phyloP scores from a whole-genome alignment of 2,888 invertebrate genomes.

The Tethea ocularis region DNA sequence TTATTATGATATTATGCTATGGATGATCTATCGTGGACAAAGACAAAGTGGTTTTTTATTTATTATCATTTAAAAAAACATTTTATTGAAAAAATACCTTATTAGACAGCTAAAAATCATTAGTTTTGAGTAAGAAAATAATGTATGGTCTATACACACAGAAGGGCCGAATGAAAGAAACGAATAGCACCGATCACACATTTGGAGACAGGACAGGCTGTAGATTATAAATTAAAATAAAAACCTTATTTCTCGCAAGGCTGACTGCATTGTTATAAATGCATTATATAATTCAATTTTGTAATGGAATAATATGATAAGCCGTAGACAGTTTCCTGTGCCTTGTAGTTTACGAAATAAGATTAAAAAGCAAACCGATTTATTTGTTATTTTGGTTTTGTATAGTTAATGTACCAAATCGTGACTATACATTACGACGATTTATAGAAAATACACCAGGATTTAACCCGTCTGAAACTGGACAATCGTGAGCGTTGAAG shows the following conservation, averaged over 20 bases:
- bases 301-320: conserved; percentile 3
- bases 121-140: too few relatives aligned
- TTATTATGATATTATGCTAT: too few relatives aligned
- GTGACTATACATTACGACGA: not conserved
- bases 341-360: not conserved
- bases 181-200: too few relatives aligned
- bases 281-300: conserved; percentile 5
- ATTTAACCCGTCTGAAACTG: conserved; percentile 28
- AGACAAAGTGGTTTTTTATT: too few relatives aligned
- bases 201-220: too few relatives aligned
- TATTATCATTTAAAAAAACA: too few relatives aligned
- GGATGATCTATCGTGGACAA: too few relatives aligned
- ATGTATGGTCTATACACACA: too few relatives aligned
- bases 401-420: not conserved
- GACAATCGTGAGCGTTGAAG: conserved; percentile 45
- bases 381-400: not conserved
- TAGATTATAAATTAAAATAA: not conserved
- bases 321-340: not conserved
- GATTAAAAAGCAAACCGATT: not conserved
- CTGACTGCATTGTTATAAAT: conserved; percentile 1
- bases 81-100: too few relatives aligned
- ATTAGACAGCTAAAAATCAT: too few relatives aligned
- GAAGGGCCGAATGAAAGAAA: too few relatives aligned
- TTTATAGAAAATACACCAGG: conserved; percentile 15
- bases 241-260: not conserved